Percentiles rank a stretch among this genome's conserved stretches.
These are phyloP conservation scores for Barypeithes pellucidus DNA, from an alignment of 2,888 invertebrate species.

Conservation along the genomic window DNA sequence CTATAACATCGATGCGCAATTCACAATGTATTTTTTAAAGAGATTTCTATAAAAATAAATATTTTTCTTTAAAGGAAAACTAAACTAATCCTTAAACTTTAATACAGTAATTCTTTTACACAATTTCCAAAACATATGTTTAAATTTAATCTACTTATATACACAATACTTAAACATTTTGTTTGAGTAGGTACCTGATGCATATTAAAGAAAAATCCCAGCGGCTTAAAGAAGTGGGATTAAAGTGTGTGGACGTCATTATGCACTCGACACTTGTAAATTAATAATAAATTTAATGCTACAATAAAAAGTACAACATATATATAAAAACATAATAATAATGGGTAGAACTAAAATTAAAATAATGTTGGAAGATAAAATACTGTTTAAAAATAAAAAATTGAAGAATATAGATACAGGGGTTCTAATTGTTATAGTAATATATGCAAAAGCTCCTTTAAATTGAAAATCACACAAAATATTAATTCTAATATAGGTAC, in stretches of 20 bases:
- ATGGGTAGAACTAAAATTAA: constrained; percentile 4
- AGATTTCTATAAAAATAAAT: constrained; percentile 57
- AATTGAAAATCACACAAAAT: constrained; percentile 39
- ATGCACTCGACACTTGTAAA: constrained; percentile 58
- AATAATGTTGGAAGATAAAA: constrained; percentile 7
- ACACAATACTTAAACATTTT: constrained; percentile 35
- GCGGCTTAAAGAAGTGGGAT: constrained; percentile 44
- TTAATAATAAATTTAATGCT: constrained; percentile 39
- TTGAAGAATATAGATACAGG: constrained; percentile 60
- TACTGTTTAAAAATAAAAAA: constrained; percentile 51
- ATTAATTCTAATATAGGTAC: constrained; percentile 42
- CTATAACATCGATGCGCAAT: constrained; percentile 65
- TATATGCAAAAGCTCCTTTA: constrained; percentile 63
- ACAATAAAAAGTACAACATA: constrained; percentile 29
- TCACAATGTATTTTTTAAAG: constrained; percentile 59
- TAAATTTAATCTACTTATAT: constrained; percentile 23
- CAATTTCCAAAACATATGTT: constrained; percentile 33
- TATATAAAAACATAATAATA: constrained; percentile 13
- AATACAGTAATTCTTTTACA: constrained; percentile 33
- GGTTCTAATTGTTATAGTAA: constrained; percentile 62
- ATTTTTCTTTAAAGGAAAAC: constrained; percentile 19
- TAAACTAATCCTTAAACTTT: constrained; percentile 28
- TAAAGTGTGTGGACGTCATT: constrained; percentile 56
- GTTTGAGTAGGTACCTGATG: too few relatives aligned
- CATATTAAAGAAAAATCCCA: constrained; percentile 50